phyloP scores from a whole-genome alignment of 2,113 vertebrate species.

The Sebastes schlegelii region DNA sequence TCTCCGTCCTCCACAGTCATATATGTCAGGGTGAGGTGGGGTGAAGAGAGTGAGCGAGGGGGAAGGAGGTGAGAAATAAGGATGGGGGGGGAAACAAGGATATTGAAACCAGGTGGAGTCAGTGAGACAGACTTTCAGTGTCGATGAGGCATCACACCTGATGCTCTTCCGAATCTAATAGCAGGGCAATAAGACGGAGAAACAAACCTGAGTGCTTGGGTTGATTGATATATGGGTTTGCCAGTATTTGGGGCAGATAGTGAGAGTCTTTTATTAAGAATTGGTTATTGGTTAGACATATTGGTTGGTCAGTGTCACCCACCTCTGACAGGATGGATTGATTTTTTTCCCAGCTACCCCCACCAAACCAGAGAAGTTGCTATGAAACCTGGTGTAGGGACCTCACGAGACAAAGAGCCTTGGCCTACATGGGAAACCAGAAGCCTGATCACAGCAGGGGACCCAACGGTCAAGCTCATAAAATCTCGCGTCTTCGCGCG shows the following conservation, averaged over 20 bases:
- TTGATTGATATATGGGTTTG: background rate
- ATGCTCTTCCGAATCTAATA: background rate
- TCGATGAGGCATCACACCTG: background rate
- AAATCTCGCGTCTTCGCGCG: too few species aligned
- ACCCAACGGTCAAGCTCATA: too few species aligned
- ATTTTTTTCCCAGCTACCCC: background rate
- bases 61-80: background rate
- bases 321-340: slow-evolving; percentile 6
- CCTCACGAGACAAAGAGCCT: too few species aligned
- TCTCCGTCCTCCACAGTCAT: slow-evolving; percentile 8
- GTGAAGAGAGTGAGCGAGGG: background rate
- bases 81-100: background rate
- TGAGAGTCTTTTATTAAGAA: background rate
- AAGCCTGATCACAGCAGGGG: too few species aligned
- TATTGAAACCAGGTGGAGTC: background rate
- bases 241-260: background rate
- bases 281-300: background rate
- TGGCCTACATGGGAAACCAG: too few species aligned
- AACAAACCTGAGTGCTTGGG: background rate
- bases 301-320: slow-evolving; percentile 11
- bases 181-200: background rate
- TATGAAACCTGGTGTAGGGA: background rate
- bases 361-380: background rate
- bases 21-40: slow-evolving; percentile 1
- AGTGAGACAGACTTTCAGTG: background rate